Evolutionary conservation across 2,888 invertebrate species (phyloP).

Genomic region (Halictus ligatus): DNA sequence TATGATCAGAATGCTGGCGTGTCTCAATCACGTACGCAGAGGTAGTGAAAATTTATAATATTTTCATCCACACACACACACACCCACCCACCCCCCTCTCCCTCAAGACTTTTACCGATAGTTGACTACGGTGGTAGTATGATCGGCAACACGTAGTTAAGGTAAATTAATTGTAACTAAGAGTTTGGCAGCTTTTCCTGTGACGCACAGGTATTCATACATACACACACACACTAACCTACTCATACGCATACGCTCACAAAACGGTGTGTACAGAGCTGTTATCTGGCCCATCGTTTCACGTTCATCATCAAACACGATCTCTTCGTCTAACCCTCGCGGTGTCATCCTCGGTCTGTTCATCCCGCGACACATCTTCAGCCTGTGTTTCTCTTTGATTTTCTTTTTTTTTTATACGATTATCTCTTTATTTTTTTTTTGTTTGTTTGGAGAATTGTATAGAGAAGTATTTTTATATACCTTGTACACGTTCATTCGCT

Average conservation of each 20-base stretch:
- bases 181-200: constrained; percentile 49
- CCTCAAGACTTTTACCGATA: constrained; percentile 41
- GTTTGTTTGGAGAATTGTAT: constrained; percentile 21
- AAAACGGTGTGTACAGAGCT: constrained; percentile 29
- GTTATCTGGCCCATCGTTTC: constrained; percentile 15
- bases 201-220: constrained; percentile 51
- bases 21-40: constrained; percentile 88
- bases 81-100: not conserved
- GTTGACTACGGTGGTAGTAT: constrained; percentile 48
- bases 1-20: constrained; percentile 92
- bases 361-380: constrained; percentile 29
- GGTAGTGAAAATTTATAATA: constrained; percentile 81
- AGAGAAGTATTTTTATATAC: not conserved
- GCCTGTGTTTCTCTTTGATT: constrained; percentile 6
- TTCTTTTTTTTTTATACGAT: not conserved
- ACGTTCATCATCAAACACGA: not conserved
- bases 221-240: constrained; percentile 21
- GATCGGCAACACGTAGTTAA: constrained; percentile 51
- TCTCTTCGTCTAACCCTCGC: constrained; percentile 35
- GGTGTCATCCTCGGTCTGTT: constrained; percentile 6
- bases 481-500: not conserved
- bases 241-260: constrained; percentile 23
- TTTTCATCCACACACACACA: constrained; percentile 12
- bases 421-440: not conserved
- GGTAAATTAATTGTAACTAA: constrained; percentile 41